Percentiles rank a stretch among this genome's conserved stretches.
Evolutionary conservation across 2,888 invertebrate genomes (phyloP).

Genomic region (Perithous albicinctus): DNA sequence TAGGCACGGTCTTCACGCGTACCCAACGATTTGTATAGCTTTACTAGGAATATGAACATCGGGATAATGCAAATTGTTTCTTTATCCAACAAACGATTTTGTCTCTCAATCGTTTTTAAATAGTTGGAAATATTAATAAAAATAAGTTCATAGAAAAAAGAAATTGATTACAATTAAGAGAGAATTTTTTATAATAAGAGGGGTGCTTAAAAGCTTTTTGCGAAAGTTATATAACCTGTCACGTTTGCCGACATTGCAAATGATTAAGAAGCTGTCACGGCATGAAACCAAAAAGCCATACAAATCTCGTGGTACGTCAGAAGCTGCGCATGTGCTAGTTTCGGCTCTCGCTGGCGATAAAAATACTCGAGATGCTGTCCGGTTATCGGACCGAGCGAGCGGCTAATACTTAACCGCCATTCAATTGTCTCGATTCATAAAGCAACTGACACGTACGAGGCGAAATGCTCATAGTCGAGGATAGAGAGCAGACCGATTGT

Average conservation of each 20-base stretch:
- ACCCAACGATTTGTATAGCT: not conserved
- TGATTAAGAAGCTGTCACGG: constrained; percentile 38
- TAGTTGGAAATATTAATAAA: not conserved
- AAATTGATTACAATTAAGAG: not conserved
- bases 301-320: constrained; percentile 2
- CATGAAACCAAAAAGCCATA: constrained; percentile 12
- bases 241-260: not conserved
- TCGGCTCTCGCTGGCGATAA: constrained; percentile 63
- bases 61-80: not conserved
- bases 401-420: constrained; percentile 70
- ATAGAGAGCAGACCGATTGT: not conserved
- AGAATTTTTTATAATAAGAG: not conserved
- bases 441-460: constrained; percentile 63
- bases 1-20: not conserved
- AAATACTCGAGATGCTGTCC: constrained; percentile 67
- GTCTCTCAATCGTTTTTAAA: not conserved
- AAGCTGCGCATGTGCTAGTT: constrained; percentile 50
- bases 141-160: not conserved
- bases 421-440: constrained; percentile 73
- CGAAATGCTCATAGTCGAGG: constrained; percentile 2
- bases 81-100: not conserved
- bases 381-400: constrained; percentile 61
- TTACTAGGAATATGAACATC: not conserved
- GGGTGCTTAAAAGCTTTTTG: not conserved
- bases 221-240: not conserved